Evolutionary conservation across 2,797 vertebrate species (phyloP).

Genomic region (Cuniculus paca): DNA sequence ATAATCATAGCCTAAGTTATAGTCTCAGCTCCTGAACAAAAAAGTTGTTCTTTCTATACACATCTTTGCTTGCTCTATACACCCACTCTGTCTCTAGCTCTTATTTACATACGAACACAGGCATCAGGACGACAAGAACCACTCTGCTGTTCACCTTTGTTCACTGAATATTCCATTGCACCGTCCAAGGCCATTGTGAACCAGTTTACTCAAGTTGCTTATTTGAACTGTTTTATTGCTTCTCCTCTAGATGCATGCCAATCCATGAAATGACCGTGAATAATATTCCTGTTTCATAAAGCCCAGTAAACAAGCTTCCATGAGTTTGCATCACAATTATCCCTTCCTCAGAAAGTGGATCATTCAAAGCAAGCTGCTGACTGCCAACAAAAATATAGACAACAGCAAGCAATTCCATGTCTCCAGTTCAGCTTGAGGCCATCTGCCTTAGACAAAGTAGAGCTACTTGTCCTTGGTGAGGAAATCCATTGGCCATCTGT

Average conservation of each 20-base stretch:
- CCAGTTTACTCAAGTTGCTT: neutral
- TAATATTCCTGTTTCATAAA: conserved; percentile 18
- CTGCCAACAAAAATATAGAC: neutral
- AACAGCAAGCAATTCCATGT: neutral
- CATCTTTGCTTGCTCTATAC: neutral
- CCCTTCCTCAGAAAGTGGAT: neutral
- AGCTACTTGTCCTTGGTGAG: neutral
- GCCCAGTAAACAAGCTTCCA: neutral
- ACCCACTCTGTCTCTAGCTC: neutral
- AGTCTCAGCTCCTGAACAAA: neutral
- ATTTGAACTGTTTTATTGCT: neutral
- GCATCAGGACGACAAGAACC: neutral
- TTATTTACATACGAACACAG: neutral
- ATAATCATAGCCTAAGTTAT: neutral
- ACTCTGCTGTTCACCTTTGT: neutral
- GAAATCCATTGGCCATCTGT: neutral
- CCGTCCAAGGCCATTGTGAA: neutral
- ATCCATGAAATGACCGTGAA: conserved; percentile 16
- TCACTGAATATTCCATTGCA: neutral
- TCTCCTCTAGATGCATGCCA: neutral
- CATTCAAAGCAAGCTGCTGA: neutral
- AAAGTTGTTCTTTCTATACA: neutral
- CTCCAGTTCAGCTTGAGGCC: neutral
- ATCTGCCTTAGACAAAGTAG: neutral
- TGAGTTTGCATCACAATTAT: neutral